phyloP scores from a whole-genome alignment of 2,113 vertebrate genomes.

The Delphinus delphis region DNA sequence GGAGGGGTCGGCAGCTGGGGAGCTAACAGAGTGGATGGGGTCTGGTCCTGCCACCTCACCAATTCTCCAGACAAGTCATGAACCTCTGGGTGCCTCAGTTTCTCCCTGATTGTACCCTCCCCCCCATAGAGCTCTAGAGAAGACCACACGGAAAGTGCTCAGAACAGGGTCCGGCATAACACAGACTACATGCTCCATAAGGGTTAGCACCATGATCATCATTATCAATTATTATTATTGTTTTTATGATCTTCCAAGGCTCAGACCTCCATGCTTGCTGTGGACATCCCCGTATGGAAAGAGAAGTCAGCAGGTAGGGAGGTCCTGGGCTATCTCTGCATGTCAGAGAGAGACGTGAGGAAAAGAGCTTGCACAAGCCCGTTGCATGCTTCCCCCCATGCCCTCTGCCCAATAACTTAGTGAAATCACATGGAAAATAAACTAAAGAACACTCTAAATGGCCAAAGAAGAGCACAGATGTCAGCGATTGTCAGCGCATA shows the following conservation, averaged over 20 bases:
- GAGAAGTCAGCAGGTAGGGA: neutral
- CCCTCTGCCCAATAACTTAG: neutral
- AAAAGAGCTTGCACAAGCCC: neutral
- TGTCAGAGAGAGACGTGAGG: neutral
- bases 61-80: neutral
- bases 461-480: neutral
- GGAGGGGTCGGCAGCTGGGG: neutral
- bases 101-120: neutral
- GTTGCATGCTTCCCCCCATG: rapidly evolving
- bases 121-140: neutral
- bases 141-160: neutral
- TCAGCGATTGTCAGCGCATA: neutral
- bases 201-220: too few relatives aligned
- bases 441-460: neutral
- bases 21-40: too few relatives aligned
- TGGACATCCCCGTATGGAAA: neutral
- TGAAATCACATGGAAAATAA: neutral
- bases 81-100: neutral
- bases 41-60: neutral
- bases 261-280: neutral
- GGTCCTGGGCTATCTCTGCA: neutral
- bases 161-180: neutral
- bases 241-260: neutral
- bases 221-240: neutral
- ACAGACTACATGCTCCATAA: neutral